Evolutionary conservation across 2,888 invertebrate species (phyloP).

Genomic region (Physocephala rufipes): DNA sequence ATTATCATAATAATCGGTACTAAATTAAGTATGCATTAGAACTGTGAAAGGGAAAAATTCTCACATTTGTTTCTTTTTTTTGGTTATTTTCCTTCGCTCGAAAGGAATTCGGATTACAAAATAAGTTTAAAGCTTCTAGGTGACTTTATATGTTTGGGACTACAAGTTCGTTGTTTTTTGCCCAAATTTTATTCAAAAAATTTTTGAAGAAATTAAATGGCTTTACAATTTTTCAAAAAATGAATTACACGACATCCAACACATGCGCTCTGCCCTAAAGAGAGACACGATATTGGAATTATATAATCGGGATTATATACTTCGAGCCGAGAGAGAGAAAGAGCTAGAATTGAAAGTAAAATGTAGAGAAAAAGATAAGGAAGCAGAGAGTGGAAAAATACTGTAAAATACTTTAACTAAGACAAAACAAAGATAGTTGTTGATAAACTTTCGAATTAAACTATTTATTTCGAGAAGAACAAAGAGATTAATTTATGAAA

Average conservation of each 20-base stretch:
- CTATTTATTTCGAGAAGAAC: slow-evolving; percentile 35
- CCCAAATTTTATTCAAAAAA: slow-evolving; percentile 25
- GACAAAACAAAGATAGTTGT: background rate
- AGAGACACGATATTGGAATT: slow-evolving; percentile 65
- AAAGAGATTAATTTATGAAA: background rate
- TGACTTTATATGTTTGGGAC: slow-evolving; percentile 31
- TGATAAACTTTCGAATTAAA: background rate
- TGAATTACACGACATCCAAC: slow-evolving; percentile 66
- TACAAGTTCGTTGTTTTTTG: slow-evolving; percentile 43
- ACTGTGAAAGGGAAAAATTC: slow-evolving; percentile 84
- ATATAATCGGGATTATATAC: background rate
- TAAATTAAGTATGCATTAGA: slow-evolving; percentile 65
- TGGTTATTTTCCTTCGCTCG: background rate
- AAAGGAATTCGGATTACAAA: slow-evolving; percentile 19
- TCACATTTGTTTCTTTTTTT: slow-evolving; percentile 67
- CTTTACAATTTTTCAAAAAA: slow-evolving; percentile 29
- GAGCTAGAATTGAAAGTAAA: no score
- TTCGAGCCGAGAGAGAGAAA: background rate
- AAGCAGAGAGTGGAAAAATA: no score
- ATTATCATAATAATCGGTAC: background rate
- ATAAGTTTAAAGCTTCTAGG: slow-evolving; percentile 38
- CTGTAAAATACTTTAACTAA: no score
- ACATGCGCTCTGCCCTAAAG: slow-evolving; percentile 67
- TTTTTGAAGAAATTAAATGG: slow-evolving; percentile 32
- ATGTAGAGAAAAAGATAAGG: slow-evolving; percentile 19